Evolutionary conservation across 1,140 invertebrate genomes (phyloP), one percentile per base, ranked within the genome.

Genomic region (Charaxes varanes): DNA sequence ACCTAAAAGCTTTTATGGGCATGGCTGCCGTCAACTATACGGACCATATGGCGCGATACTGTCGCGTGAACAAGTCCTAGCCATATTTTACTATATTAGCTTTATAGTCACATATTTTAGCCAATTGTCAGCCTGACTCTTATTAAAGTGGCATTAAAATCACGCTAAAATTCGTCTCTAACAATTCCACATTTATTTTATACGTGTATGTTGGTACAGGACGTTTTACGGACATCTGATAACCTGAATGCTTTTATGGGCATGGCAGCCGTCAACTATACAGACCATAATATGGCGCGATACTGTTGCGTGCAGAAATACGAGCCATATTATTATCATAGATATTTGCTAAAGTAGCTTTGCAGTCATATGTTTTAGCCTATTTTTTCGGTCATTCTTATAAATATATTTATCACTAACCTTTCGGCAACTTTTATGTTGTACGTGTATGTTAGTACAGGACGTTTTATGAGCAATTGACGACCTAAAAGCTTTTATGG

Each of bases 401-500:
- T n/a, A n/a, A n/a, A n/a, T n/a, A n/a, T n/a, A n/a, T n/a, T n/a
- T n/a, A n/a, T n/a, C n/a, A n/a, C n/a, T n/a, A n/a, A n/a, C n/a
- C n/a, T n/a, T n/a, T n/a, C n/a, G n/a, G n/a, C n/a, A n/a, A n/a
- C n/a, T n/a, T n/a, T n/a, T n/a, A n/a, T n/a, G n/a, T n/a, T n/a
- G n/a, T n/a, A n/a, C n/a, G n/a, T n/a, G n/a, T n/a, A n/a, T n/a
- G n/a, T n/a, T n/a, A n/a, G n/a, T n/a, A n/a, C n/a, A n/a, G n/a
- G 34, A 50, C 18, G 44, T 21, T 49, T 46, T 62, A 58, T 44
- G 56, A 35, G 41, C 52, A 62, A 69, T 54, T 53, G 44, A 40
- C 52, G 61, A 69, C 56, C 55, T 65, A 69, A 73, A 72, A 66
- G 62, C 60, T 66, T 74, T 73, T 78, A 78, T 68, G 67, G 72